phyloP scores from a whole-genome alignment of 2,888 invertebrate genomes.

The Nemapogon koenigi region DNA sequence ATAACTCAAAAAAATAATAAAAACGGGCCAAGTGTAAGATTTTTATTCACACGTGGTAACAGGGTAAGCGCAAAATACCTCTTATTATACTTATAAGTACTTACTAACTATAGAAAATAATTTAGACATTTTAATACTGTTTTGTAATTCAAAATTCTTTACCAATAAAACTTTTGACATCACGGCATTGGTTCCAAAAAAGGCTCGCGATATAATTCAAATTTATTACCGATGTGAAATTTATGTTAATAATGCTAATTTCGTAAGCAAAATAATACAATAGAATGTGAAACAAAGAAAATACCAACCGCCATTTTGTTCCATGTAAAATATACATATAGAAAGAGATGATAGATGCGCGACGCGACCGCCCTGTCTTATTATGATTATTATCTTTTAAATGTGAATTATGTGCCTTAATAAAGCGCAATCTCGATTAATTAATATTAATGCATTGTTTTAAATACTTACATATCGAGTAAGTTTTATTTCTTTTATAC shows the following conservation, averaged over 20 bases:
- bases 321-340: slow-evolving; percentile 1
- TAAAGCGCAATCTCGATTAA: slow-evolving; percentile 9
- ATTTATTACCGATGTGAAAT: slow-evolving; percentile 9
- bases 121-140: too few relatives aligned
- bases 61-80: too few relatives aligned
- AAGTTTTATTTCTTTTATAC: too few relatives aligned
- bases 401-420: slow-evolving; percentile 8
- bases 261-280: slow-evolving; percentile 10
- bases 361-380: slow-evolving; percentile 3
- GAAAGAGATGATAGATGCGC: slow-evolving; percentile 8
- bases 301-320: slow-evolving; percentile 5
- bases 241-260: slow-evolving; percentile 9
- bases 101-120: too few relatives aligned
- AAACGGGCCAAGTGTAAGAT: too few relatives aligned
- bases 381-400: slow-evolving; percentile 10
- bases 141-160: too few relatives aligned
- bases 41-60: too few relatives aligned
- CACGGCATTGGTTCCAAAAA: too few relatives aligned
- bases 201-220: slow-evolving; percentile 3
- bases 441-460: slow-evolving; percentile 7
- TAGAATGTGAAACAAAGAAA: slow-evolving; percentile 9
- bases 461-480: too few relatives aligned
- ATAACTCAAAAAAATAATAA: too few relatives aligned
- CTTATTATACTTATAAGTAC: too few relatives aligned
- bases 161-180: too few relatives aligned